Evolutionary conservation across 2,797 vertebrate genomes (phyloP).

Genomic region (Merluccius polli): DNA sequence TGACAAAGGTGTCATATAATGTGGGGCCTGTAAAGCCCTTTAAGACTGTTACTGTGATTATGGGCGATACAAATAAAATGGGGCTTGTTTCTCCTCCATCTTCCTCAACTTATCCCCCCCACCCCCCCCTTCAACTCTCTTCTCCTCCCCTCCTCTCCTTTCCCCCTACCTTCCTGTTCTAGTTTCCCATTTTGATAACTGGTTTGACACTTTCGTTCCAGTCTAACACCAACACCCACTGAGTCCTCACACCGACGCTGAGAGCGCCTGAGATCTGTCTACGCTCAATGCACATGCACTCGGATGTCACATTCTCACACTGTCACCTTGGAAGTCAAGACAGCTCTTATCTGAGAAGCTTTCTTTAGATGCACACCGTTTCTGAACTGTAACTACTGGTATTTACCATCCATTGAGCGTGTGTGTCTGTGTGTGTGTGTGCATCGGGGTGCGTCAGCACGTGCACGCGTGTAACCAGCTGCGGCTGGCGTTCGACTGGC

Average conservation of each 20-base stretch:
- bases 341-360: no score
- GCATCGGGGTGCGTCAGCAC: no score
- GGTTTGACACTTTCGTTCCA: background rate
- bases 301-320: background rate
- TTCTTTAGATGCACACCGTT: no score
- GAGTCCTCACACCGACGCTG: background rate
- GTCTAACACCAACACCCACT: background rate
- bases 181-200: background rate
- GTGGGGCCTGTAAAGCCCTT: background rate
- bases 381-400: no score
- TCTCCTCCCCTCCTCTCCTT: background rate
- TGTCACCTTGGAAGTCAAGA: background rate
- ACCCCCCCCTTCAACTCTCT: no score
- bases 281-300: background rate
- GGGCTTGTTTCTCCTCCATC: background rate
- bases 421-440: no score
- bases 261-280: background rate
- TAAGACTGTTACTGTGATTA: background rate
- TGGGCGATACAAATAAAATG: background rate
- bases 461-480: background rate
- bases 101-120: background rate
- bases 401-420: no score
- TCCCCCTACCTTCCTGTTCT: background rate
- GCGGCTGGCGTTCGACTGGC: conserved; percentile 35
- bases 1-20: background rate